Evolutionary conservation across 2,113 vertebrate genomes (phyloP).

Genomic region (Bombycilla garrulus): DNA sequence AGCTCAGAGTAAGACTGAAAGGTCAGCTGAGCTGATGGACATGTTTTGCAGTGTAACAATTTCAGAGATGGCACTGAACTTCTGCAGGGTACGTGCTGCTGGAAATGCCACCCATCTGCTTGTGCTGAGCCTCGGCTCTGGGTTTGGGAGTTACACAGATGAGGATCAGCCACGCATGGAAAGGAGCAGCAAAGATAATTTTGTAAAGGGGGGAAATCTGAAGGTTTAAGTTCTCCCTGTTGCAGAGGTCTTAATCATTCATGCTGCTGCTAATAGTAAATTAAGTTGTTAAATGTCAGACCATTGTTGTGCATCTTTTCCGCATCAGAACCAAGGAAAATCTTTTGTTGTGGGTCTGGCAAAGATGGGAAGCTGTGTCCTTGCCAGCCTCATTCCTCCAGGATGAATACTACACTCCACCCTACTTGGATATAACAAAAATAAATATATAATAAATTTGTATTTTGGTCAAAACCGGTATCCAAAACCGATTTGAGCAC

Average conservation of each 20-base stretch:
- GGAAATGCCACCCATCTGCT: constrained; percentile 39
- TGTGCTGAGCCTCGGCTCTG: neutral
- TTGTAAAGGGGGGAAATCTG: fast-evolving
- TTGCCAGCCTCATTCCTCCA: neutral
- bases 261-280: neutral
- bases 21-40: constrained; percentile 22
- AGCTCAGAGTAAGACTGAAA: neutral
- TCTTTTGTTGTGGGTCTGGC: neutral
- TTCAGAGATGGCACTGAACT: neutral
- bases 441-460: neutral
- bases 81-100: neutral
- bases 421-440: neutral
- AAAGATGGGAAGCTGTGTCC: neutral
- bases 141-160: neutral
- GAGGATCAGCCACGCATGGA: neutral
- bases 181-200: neutral
- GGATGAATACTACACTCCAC: neutral
- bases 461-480: neutral
- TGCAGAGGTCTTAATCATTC: neutral
- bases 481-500: neutral
- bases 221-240: neutral
- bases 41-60: constrained; percentile 8
- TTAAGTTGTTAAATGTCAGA: constrained; percentile 33
- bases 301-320: neutral
- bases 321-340: neutral